Conservation (phyloP, 2,797 vertebrate genomes). For the Gambelia wislizenii region DNA sequence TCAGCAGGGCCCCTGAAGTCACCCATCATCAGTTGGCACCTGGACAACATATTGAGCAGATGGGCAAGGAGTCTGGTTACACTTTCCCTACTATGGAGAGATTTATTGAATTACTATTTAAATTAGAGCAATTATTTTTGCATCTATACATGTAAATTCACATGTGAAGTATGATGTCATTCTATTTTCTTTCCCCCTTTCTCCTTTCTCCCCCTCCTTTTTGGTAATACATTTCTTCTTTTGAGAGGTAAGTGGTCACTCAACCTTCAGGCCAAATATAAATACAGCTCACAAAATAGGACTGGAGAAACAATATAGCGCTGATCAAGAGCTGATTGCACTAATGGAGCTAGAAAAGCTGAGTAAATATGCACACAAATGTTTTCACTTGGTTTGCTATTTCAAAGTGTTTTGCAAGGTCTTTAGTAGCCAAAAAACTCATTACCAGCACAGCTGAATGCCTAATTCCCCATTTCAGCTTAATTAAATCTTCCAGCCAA, state of each 20-base stretch:
- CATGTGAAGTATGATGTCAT: neutral
- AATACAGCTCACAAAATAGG: neutral
- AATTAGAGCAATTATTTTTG: neutral
- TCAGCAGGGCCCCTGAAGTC: too few relatives aligned
- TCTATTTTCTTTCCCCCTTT: neutral
- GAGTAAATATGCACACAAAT: neutral
- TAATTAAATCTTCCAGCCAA: constrained; percentile 5
- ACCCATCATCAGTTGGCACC: too few relatives aligned
- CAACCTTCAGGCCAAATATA: neutral
- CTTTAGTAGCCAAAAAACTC: neutral
- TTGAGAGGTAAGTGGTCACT: neutral
- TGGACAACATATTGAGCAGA: too few relatives aligned
- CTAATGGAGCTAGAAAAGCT: neutral
- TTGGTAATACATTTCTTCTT: neutral
- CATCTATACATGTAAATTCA: neutral
- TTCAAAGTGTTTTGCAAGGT: neutral
- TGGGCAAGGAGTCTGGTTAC: too few relatives aligned
- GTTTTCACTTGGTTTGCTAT: neutral
- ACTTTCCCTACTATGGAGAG: neutral
- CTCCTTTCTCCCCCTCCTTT: neutral
- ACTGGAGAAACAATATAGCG: neutral
- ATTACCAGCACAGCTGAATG: constrained; percentile 9
- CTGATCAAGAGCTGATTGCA: neutral
- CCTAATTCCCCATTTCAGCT: neutral
- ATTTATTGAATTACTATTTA: neutral